phyloP scores from a whole-genome alignment of 2,888 invertebrate genomes.

The Drosophila conformis region DNA sequence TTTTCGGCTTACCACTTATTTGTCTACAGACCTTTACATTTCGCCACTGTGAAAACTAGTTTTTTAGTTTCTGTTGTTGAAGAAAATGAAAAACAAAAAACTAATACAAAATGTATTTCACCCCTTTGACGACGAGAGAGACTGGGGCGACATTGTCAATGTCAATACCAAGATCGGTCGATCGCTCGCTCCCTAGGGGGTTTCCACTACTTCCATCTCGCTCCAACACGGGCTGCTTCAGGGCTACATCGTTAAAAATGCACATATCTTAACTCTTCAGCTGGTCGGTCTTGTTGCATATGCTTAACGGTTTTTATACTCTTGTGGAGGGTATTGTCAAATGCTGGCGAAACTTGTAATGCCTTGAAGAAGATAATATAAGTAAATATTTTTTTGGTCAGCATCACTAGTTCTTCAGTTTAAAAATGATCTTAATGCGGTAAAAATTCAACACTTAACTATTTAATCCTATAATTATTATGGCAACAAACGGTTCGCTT shows the following conservation, averaged over 20 bases:
- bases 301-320: slow-evolving; percentile 62
- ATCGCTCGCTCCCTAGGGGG: slow-evolving; percentile 18
- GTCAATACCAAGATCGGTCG: slow-evolving; percentile 66
- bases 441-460: neutral
- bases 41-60: slow-evolving; percentile 14
- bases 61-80: slow-evolving; percentile 12
- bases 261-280: slow-evolving; percentile 57
- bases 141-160: slow-evolving; percentile 65
- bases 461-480: neutral
- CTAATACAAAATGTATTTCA: slow-evolving; percentile 14
- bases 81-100: neutral
- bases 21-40: neutral
- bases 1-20: neutral
- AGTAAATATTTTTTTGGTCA: neutral
- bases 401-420: neutral
- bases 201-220: slow-evolving; percentile 17
- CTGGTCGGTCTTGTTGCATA: slow-evolving; percentile 58
- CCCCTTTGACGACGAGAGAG: slow-evolving; percentile 6
- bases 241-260: slow-evolving; percentile 45
- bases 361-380: neutral
- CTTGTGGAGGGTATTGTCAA: neutral
- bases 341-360: neutral
- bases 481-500: neutral
- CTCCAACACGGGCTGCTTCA: slow-evolving; percentile 2
- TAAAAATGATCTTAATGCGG: neutral